Conservation (phyloP, 2,888 invertebrate genomes). For the Norana najaformis region DNA sequence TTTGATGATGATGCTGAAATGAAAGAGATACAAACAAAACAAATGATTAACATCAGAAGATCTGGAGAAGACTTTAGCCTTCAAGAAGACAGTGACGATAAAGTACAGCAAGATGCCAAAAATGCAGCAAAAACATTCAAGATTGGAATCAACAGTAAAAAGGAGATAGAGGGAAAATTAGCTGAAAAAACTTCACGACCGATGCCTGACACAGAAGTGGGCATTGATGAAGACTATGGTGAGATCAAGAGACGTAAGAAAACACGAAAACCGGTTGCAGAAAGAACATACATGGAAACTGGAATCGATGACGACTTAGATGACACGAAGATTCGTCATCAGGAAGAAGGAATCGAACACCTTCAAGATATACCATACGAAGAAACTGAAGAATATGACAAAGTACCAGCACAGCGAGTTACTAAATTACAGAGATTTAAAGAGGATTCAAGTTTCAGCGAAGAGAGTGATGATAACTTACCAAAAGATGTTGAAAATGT, state of each 20-base stretch:
- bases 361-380: too few species aligned
- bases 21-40: neutral
- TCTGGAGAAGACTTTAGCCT: neutral
- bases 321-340: neutral
- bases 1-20: neutral
- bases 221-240: neutral
- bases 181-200: neutral
- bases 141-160: neutral
- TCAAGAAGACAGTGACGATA: neutral
- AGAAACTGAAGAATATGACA: neutral
- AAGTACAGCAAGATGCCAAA: neutral
- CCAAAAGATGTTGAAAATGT: neutral
- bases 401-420: neutral
- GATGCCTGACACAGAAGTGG: neutral
- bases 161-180: neutral
- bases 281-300: neutral
- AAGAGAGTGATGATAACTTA: neutral
- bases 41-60: neutral
- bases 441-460: neutral
- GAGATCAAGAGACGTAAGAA: neutral
- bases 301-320: conserved; percentile 3
- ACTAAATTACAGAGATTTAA: neutral
- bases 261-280: neutral
- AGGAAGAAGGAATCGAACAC: too few species aligned
- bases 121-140: conserved; percentile 16